Conservation (phyloP, 2,888 invertebrate species). For the Nemoura dubitans region DNA sequence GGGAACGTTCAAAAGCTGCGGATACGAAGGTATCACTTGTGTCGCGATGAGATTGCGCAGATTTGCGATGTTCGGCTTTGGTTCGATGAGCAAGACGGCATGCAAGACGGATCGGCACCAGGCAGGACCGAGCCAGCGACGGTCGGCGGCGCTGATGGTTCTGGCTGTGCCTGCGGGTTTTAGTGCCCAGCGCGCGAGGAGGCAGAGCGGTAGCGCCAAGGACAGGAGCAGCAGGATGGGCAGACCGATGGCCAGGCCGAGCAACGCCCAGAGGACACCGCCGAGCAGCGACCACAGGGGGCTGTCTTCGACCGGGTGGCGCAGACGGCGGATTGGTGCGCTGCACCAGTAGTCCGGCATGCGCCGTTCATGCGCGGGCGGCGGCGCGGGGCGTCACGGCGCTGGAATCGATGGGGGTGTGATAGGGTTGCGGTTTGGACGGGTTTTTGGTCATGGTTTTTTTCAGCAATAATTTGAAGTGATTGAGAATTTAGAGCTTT, state of each 20-base stretch:
- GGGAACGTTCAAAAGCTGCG: constrained; percentile 62
- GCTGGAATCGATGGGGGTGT: background rate
- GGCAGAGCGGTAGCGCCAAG: constrained; percentile 55
- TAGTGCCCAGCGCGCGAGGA: constrained; percentile 52
- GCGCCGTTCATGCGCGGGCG: constrained; percentile 1
- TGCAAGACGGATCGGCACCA: constrained; percentile 60
- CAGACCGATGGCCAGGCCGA: constrained; percentile 58
- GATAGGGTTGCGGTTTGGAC: no score
- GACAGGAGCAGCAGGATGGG: constrained; percentile 57
- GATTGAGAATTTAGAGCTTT: no score
- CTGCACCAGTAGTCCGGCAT: constrained; percentile 54
- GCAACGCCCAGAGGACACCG: constrained; percentile 59
- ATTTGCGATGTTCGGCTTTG: constrained; percentile 56
- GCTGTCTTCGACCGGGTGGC: constrained; percentile 59
- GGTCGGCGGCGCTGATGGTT: constrained; percentile 59
- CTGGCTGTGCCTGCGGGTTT: background rate
- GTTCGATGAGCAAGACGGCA: constrained; percentile 62
- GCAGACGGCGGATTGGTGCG: constrained; percentile 59
- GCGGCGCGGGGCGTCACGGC: background rate
- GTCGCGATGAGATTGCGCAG: constrained; percentile 61
- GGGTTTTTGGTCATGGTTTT: no score
- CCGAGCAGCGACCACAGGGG: constrained; percentile 57
- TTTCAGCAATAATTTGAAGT: no score
- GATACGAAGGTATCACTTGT: constrained; percentile 57
- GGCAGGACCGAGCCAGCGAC: constrained; percentile 60